Evolutionary conservation across 2,797 vertebrate genomes (phyloP), one percentile per base, ranked within the genome.

Genomic region (Valencia hispanica): DNA sequence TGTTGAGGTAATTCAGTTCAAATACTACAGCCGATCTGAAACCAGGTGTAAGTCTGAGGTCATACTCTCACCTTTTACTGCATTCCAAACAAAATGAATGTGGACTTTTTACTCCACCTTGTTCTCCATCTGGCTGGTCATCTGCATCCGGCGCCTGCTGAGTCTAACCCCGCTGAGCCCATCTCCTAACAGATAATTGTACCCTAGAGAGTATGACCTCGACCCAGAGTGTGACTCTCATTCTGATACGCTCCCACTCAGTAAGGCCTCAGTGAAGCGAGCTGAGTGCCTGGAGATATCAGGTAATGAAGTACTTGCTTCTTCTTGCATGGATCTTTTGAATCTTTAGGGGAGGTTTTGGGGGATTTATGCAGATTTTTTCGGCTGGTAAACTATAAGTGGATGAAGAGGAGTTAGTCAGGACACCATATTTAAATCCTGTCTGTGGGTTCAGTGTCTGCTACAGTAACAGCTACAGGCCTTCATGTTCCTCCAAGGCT

Each of bases 101-200:
- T n/a, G n/a, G n/a, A n/a, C n/a, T n/a, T n/a, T n/a, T n/a, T n/a
- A n/a, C n/a, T 71, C 32, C 70, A 77, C 77, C 85, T 85, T 88
- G 84, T 82, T 82, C 47, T 57, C 73, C 70, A 85, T 78, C 79
- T 69, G 48, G 32, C 61, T 25, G 39, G 68, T 61, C 61, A 39
- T 70, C 66, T 61, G 75, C 80, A 78, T 81, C 71, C 36, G 25
- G 3, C 75, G 73, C 81, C 73, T n/a, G 17, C 53, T 50, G 87
- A 89, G 86, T 86, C 73, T 20, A 78, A 77, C 57, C 70, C 75
- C 47, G 69, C 80, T 81, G 83, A 86, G 85, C 72, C 51, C 30
- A 69, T 71, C 72, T 72, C 77, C 76, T 88, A 77, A 85, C 70
- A 74, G 82, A 88, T 91, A 91, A 91, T 91, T 87, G 85, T 76